Evolutionary conservation across 2,797 vertebrate species (phyloP), one percentile per base, ranked within the genome.

Genomic region (Halcyon badia): DNA sequence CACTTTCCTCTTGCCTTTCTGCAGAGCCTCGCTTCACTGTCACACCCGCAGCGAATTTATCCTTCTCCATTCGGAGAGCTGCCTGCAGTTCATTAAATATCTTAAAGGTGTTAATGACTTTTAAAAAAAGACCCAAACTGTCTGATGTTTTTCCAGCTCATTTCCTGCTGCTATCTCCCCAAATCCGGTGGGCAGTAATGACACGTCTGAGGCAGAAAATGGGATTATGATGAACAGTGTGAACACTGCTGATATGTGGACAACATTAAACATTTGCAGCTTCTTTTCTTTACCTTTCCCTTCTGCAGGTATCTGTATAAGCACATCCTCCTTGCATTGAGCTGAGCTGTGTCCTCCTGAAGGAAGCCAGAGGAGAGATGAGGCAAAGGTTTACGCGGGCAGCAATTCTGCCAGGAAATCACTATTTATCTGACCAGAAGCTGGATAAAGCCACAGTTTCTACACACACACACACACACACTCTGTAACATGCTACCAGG

Each of bases 71-170:
- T 70, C 52, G 0, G n/a, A 96, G 75, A 83, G 68, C 89, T 77
- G 89, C 69, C 62, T 79, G 79, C 79, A 79, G 94, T 93, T 96
- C 96, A 95, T 92, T 66, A 84, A 95, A 81, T 87, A 87, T 93
- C 95, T 95, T 85, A 90, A 96, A 95, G 94, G 92, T 83, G 78
- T 94, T 94, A 85, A 94, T 92, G 87, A 89, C 90, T 95, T 93
- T 89, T 52, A 7, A 65, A 96, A 91, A 95, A 95, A 94, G 89
- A 73, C 51, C 78, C 94, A 93, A 94, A 97, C 65, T 92, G 87
- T 94, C 95, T 86, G 93, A 85, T 79, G 87, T 86, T 96, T 97
- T 96, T 90, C 94, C 84, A 96, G 94, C 91, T 97, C 96, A 82
- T 97, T 96, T 97, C 95, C 94, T 86, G 58, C 87, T 81, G 73